phyloP scores from a whole-genome alignment of 2,113 vertebrate species.

The Chaetodon trifascialis region DNA sequence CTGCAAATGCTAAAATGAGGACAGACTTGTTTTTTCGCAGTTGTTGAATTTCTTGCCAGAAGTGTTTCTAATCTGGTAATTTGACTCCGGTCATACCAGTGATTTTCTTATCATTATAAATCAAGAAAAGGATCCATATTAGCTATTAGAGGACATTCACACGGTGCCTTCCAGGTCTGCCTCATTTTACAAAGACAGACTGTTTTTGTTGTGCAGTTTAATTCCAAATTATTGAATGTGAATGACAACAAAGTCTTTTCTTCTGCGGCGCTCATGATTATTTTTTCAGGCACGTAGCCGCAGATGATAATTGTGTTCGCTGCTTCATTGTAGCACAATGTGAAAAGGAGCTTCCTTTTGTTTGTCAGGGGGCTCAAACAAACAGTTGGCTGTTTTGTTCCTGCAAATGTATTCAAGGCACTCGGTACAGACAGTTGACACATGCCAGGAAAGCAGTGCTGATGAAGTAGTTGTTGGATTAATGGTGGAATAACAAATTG shows the following conservation, averaged over 20 bases:
- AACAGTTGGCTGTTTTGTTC: neutral
- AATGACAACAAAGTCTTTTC: neutral
- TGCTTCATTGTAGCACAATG: conserved; percentile 19
- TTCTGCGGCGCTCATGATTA: conserved; percentile 21
- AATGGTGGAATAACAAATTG: neutral
- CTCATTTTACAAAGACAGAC: neutral
- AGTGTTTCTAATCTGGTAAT: neutral
- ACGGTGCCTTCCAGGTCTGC: neutral
- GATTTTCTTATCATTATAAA: neutral
- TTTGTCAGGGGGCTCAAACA: conserved; percentile 5
- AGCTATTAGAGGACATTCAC: neutral
- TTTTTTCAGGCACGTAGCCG: neutral
- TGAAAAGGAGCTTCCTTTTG: conserved; percentile 29
- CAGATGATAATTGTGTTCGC: conserved; percentile 5
- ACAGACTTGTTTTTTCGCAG: neutral
- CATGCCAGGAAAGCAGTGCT: neutral
- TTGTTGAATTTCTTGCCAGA: neutral
- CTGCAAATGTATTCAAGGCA: conserved; percentile 8
- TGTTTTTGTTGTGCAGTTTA: neutral
- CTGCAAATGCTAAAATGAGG: conserved; percentile 12
- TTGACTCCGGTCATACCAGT: neutral
- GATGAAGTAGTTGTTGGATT: neutral
- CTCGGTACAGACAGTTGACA: neutral
- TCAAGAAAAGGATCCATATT: neutral
- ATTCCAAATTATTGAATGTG: conserved; percentile 1